Percentiles rank a stretch among this genome's conserved stretches.
phyloP scores from a whole-genome alignment of 1,140 invertebrate genomes.

The Dendrolimus punctatus region DNA sequence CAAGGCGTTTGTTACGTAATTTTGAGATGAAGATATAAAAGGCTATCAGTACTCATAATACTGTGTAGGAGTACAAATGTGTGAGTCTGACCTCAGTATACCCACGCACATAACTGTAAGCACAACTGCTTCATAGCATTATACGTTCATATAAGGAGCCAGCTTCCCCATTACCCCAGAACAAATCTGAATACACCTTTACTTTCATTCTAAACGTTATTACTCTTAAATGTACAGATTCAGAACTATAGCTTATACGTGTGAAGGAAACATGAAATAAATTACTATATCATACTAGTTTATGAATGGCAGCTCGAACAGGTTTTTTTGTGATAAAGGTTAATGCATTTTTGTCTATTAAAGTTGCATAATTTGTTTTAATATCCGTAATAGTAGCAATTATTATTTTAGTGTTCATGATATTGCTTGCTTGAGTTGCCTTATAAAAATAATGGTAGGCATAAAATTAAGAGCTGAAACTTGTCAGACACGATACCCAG shows the following conservation, averaged over 20 bases:
- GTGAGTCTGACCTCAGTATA: slow-evolving; percentile 24
- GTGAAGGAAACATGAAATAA: too few relatives aligned
- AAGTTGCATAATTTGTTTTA: not conserved
- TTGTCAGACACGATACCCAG: slow-evolving; percentile 18
- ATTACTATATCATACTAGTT: too few relatives aligned
- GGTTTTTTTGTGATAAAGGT: too few relatives aligned
- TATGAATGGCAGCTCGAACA: too few relatives aligned
- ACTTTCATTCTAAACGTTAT: too few relatives aligned
- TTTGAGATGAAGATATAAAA: slow-evolving; percentile 5
- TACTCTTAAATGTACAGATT: too few relatives aligned
- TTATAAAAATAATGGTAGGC: slow-evolving; percentile 13
- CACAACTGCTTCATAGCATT: not conserved
- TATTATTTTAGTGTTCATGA: slow-evolving; percentile 6
- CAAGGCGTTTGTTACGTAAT: slow-evolving; percentile 1
- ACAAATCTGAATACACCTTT: too few relatives aligned
- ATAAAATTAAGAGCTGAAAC: slow-evolving; percentile 22
- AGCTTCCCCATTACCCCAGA: too few relatives aligned
- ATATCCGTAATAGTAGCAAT: slow-evolving; percentile 5
- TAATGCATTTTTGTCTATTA: too few relatives aligned
- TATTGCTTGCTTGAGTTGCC: slow-evolving; percentile 7
- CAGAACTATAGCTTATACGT: too few relatives aligned
- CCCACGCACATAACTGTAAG: slow-evolving; percentile 46
- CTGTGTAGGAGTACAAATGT: slow-evolving; percentile 17
- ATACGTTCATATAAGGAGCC: too few relatives aligned
- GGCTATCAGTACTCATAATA: slow-evolving; percentile 5